A percentile compares a stretch with the other conserved stretches of the same genome.
Conservation (phyloP, 2,888 invertebrate genomes). For the Chrysotoxum bicinctum region DNA sequence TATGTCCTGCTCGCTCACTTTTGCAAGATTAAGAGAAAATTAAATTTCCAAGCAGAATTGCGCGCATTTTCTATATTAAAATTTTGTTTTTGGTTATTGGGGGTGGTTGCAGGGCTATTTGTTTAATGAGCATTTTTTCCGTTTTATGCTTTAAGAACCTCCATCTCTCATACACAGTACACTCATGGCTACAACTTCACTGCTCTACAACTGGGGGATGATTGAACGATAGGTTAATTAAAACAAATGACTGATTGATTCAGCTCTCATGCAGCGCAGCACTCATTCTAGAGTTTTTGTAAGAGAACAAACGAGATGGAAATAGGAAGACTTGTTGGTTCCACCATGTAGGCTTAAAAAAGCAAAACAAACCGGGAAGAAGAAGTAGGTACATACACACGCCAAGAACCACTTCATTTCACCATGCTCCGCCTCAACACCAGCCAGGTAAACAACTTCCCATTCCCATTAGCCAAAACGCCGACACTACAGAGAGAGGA, state of each 20-base stretch:
- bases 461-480: not conserved
- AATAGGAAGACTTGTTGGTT: slow-evolving; percentile 70
- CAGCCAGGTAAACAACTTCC: not conserved
- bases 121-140: too few species aligned
- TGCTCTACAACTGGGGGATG: slow-evolving; percentile 27
- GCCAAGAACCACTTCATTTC: not conserved
- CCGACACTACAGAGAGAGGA: not conserved
- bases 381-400: slow-evolving; percentile 1
- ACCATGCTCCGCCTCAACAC: not conserved
- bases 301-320: slow-evolving; percentile 51
- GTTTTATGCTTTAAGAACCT: not conserved
- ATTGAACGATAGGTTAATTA: slow-evolving; percentile 53
- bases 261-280: not conserved
- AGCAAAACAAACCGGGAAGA: slow-evolving; percentile 24
- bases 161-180: not conserved
- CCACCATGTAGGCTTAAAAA: slow-evolving; percentile 21
- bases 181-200: not conserved
- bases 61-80: slow-evolving; percentile 23
- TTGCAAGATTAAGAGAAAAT: slow-evolving; percentile 14
- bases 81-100: not conserved
- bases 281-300: not conserved
- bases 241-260: slow-evolving; percentile 63
- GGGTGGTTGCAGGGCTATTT: not conserved
- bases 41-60: slow-evolving; percentile 13
- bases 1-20: slow-evolving; percentile 5